Percentiles rank a stretch among this genome's conserved stretches.
These are phyloP conservation scores for Apteryx owenii DNA, from an alignment of 2,113 vertebrate species.

Conservation along the genomic window DNA sequence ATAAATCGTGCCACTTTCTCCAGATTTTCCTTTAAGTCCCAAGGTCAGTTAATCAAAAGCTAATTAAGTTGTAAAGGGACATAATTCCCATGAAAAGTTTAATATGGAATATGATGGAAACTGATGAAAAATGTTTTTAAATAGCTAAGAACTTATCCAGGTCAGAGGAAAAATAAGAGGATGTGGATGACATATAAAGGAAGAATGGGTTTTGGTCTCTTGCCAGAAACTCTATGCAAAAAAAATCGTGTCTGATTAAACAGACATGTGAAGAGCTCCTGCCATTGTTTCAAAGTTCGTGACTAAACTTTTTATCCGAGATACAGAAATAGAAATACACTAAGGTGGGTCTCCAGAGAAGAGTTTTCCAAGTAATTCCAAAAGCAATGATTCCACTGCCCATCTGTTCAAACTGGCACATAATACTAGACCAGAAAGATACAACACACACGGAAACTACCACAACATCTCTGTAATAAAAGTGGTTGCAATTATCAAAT, in stretches of 20 bases:
- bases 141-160: constrained; percentile 12
- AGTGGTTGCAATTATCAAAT: neutral
- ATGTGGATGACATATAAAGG: constrained; percentile 27
- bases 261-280: constrained; percentile 30
- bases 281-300: neutral
- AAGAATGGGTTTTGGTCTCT: neutral
- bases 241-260: neutral
- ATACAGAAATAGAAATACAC: neutral
- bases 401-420: neutral
- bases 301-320: constrained; percentile 4
- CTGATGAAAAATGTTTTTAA: constrained; percentile 44
- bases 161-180: constrained; percentile 37
- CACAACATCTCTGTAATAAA: neutral
- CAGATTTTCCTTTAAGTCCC: constrained; percentile 25
- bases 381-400: constrained; percentile 5
- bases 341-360: constrained; percentile 40
- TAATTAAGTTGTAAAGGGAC: constrained; percentile 64
- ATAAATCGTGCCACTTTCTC: neutral
- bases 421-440: neutral
- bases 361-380: neutral
- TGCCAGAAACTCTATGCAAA: constrained; percentile 15
- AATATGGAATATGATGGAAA: constrained; percentile 41
- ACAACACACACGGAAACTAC: constrained; percentile 7
- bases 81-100: constrained; percentile 58
- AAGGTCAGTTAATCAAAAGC: constrained; percentile 4